These are phyloP conservation scores for Drosophila leonis DNA, from an alignment of 2,888 invertebrate species.

Conservation along the genomic window DNA sequence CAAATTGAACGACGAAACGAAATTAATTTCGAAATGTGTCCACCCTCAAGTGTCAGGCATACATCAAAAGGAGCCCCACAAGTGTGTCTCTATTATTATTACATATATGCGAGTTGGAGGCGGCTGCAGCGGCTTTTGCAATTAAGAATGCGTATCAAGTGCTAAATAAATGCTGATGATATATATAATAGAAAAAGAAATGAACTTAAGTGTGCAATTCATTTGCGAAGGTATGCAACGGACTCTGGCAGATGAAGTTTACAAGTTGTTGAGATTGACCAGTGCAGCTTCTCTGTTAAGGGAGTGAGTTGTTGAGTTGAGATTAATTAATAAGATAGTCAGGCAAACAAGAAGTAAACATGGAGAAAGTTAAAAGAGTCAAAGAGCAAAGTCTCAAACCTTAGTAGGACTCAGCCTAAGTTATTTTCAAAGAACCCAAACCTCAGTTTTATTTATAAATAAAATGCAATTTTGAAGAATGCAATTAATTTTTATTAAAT, in stretches of 20 bases:
- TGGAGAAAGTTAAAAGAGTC: neutral
- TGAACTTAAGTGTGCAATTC: slow-evolving; percentile 10
- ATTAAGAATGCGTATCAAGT: slow-evolving; percentile 62
- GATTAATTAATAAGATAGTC: slow-evolving; percentile 4
- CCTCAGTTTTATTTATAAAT: neutral
- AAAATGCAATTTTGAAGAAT: neutral
- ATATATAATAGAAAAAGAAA: slow-evolving; percentile 17
- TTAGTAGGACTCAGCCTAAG: neutral
- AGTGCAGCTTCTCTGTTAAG: neutral
- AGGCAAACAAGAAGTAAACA: neutral
- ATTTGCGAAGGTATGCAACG: slow-evolving; percentile 8
- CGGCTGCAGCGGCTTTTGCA: slow-evolving; percentile 36
- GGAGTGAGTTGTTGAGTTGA: neutral
- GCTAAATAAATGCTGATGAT: slow-evolving; percentile 49
- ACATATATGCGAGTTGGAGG: slow-evolving; percentile 5
- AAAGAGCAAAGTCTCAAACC: neutral
- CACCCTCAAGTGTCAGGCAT: slow-evolving; percentile 70
- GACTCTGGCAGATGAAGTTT: neutral
- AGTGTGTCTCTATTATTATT: neutral
- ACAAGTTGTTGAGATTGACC: neutral
- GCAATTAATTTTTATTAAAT: slow-evolving; percentile 2
- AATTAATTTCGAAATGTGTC: slow-evolving; percentile 76
- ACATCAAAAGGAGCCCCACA: slow-evolving; percentile 53
- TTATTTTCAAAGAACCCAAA: neutral
- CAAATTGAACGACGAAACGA: slow-evolving; percentile 62